Conservation (phyloP, 2,797 vertebrate species). For the Sardinella longiceps region DNA sequence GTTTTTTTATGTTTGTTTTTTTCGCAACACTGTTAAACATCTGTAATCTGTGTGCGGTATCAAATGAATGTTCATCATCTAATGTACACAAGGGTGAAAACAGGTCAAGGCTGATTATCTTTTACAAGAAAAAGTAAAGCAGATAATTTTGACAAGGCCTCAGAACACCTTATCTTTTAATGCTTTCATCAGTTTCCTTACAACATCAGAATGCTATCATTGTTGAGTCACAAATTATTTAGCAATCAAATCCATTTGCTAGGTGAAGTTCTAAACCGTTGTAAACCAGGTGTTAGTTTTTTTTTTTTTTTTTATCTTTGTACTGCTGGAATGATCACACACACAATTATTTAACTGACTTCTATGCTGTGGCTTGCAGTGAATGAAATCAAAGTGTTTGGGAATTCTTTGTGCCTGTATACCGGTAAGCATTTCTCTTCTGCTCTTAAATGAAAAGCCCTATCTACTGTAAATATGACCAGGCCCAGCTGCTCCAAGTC, state of each 20-base stretch:
- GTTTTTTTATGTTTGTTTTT: too few relatives aligned
- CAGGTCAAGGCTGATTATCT: neutral
- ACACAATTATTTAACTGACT: neutral
- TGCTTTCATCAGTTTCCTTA: neutral
- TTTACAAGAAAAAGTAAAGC: neutral
- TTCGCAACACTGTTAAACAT: neutral
- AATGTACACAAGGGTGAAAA: neutral
- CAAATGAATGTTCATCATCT: neutral
- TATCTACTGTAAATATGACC: conserved; percentile 26
- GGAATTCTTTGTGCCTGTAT: neutral
- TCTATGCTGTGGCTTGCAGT: neutral
- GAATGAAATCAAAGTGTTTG: neutral
- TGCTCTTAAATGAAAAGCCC: neutral
- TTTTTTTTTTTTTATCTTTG: neutral
- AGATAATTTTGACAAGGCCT: neutral
- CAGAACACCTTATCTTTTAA: neutral
- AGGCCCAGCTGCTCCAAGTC: neutral
- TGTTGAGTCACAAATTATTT: neutral
- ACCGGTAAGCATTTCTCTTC: neutral
- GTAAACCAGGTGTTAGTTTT: neutral
- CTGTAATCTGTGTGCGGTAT: neutral
- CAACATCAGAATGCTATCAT: conserved; percentile 1
- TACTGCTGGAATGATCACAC: neutral
- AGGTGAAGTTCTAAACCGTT: neutral
- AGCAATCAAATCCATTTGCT: neutral